phyloP scores from a whole-genome alignment of 2,113 vertebrate genomes.

The Lamprotornis superbus region DNA sequence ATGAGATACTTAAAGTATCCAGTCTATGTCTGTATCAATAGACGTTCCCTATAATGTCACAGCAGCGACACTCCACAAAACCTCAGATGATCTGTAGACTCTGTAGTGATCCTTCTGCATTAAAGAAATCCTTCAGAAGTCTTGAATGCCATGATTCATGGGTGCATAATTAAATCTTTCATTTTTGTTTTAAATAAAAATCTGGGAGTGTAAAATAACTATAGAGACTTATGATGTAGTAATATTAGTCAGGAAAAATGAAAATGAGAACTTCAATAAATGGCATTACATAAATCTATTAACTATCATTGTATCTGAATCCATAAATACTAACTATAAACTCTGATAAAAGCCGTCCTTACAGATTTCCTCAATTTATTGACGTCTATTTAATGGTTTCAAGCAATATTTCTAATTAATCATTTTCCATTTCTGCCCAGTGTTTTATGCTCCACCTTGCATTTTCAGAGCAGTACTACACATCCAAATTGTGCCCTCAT shows the following conservation, averaged over 20 bases:
- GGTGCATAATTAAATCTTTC: not conserved
- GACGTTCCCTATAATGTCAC: constrained; percentile 17
- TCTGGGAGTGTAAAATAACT: not conserved
- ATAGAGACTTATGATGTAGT: not conserved
- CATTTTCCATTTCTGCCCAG: not conserved
- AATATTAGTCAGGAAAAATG: not conserved
- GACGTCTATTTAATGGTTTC: not conserved
- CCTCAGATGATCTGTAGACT: not conserved
- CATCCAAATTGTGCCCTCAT: not conserved
- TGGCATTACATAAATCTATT: not conserved
- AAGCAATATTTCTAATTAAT: not conserved
- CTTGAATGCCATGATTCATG: not conserved
- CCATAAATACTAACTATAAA: not conserved
- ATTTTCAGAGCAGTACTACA: not conserved
- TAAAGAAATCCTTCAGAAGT: not conserved
- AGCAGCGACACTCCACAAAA: not conserved
- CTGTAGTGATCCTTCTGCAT: not conserved
- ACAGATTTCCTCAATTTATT: not conserved
- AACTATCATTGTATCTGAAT: not conserved
- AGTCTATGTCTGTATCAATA: constrained; percentile 12
- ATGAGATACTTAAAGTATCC: not conserved
- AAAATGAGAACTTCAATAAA: not conserved
- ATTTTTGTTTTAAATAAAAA: not conserved
- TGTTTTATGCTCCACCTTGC: not conserved
- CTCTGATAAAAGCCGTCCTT: not conserved